phyloP scores from a whole-genome alignment of 92 coral and sea anemone genomes.

The Porites divaricata region DNA sequence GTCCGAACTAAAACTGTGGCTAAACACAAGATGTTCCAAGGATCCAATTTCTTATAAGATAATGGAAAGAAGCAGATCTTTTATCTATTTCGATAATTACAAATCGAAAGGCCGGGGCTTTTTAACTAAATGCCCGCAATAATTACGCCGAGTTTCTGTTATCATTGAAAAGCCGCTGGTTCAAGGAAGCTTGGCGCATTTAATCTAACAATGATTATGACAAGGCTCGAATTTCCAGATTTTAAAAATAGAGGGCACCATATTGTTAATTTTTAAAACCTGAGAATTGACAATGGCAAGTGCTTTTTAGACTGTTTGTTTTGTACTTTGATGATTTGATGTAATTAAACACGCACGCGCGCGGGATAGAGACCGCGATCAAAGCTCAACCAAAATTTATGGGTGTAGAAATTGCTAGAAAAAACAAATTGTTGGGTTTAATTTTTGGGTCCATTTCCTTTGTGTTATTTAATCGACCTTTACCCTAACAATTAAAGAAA shows the following conservation, averaged over 20 bases:
- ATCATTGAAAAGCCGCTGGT: slow-evolving; percentile 1
- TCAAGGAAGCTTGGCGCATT: slow-evolving; percentile 28
- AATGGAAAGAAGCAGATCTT: slow-evolving; percentile 8
- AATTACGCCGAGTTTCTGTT: slow-evolving; percentile 21
- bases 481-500: neutral
- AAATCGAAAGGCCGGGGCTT: slow-evolving; percentile 21
- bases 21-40: slow-evolving; percentile 11
- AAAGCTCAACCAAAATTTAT: neutral
- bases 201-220: slow-evolving; percentile 13
- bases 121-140: slow-evolving; percentile 29
- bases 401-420: neutral
- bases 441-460: neutral
- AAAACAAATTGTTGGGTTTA: neutral
- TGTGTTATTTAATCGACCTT: neutral
- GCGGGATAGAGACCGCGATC: neutral
- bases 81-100: slow-evolving; percentile 22
- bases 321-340: neutral
- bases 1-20: slow-evolving; percentile 47
- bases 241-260: slow-evolving; percentile 1
- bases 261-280: slow-evolving; percentile 18
- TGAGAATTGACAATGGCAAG: slow-evolving; percentile 5
- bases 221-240: slow-evolving; percentile 25
- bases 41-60: slow-evolving; percentile 38
- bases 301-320: neutral
- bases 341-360: neutral